Conservation (phyloP, 2,797 vertebrate species). For the Scyliorhinus canicula region DNA sequence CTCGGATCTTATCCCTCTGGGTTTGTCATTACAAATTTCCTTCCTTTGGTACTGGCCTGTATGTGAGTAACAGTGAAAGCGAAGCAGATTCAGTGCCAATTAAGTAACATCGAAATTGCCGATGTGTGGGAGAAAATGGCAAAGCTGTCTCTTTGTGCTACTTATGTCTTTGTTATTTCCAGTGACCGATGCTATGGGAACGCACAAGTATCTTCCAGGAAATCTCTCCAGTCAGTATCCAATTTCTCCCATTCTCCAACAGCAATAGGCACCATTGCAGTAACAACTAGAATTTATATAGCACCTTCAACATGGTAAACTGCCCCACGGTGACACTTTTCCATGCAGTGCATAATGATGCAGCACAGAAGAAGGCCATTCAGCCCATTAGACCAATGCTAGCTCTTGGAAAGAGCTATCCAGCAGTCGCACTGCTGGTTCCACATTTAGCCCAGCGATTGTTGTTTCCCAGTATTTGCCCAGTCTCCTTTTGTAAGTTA, state of each 20-base stretch:
- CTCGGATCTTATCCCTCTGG: not conserved
- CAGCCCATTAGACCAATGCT: not conserved
- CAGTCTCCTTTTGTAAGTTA: too few relatives aligned
- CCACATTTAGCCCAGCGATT: not conserved
- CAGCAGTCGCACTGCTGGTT: not conserved
- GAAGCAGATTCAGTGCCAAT: not conserved
- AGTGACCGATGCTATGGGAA: not conserved
- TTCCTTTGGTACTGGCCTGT: not conserved
- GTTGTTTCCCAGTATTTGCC: not conserved
- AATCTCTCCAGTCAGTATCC: not conserved
- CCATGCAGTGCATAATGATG: not conserved
- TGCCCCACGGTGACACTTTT: not conserved
- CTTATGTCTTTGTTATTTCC: constrained; percentile 32
- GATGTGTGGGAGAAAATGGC: constrained; percentile 3
- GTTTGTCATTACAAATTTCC: not conserved
- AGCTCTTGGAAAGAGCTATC: not conserved
- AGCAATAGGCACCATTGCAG: not conserved
- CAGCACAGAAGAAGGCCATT: not conserved
- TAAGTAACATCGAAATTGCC: constrained; percentile 8
- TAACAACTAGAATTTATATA: not conserved
- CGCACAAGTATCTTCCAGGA: not conserved
- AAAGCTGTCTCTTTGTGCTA: not conserved
- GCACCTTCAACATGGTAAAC: not conserved
- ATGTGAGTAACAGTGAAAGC: not conserved
- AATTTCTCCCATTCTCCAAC: not conserved